Evolutionary conservation across 2,797 vertebrate species (phyloP).

Genomic region (Kryptopterus vitreolus): DNA sequence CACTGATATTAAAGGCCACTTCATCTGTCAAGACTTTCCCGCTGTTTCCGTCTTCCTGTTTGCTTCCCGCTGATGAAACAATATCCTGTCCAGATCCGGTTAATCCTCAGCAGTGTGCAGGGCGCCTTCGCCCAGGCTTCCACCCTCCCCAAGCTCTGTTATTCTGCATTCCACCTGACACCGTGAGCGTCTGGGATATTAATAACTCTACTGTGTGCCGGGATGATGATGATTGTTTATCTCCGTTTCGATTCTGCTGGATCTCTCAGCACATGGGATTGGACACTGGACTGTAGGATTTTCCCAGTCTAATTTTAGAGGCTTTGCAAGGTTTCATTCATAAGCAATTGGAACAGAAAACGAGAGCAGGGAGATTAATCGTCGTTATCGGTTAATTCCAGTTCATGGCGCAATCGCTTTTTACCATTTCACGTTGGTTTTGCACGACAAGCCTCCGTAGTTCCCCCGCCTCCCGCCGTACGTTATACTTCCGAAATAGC

Average conservation of each 20-base stretch:
- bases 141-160: conserved; percentile 6
- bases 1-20: not conserved
- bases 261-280: not conserved
- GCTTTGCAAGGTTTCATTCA: not conserved
- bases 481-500: too few species aligned
- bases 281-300: not conserved
- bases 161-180: conserved; percentile 40
- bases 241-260: conserved; percentile 5
- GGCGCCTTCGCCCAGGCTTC: not conserved
- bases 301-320: not conserved
- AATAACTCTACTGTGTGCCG: conserved; percentile 40
- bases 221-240: not conserved
- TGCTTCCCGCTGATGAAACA: not conserved
- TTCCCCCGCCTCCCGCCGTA: too few species aligned
- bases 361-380: too few species aligned
- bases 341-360: too few species aligned
- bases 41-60: not conserved
- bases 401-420: too few species aligned
- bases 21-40: conserved; percentile 14
- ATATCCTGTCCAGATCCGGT: not conserved
- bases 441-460: too few species aligned
- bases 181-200: conserved; percentile 38
- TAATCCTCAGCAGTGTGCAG: not conserved
- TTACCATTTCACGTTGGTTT: too few species aligned
- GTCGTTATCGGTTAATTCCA: too few species aligned